Evolutionary conservation across 2,888 invertebrate species (phyloP).

Genomic region (Epirrita christyi): DNA sequence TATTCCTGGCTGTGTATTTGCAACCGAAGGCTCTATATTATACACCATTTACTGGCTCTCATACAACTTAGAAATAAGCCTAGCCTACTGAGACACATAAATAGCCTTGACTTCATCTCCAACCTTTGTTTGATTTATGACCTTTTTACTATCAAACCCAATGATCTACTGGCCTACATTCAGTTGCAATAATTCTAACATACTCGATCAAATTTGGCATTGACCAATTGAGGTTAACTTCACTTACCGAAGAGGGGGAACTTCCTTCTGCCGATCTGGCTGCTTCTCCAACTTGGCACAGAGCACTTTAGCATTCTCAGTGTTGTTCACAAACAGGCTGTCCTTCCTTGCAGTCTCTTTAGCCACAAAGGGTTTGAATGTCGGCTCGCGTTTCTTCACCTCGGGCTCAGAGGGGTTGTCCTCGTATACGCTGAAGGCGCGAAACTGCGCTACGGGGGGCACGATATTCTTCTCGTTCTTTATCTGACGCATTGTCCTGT

Average conservation of each 20-base stretch:
- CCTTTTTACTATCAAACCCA: background rate
- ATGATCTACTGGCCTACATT: conserved; percentile 6
- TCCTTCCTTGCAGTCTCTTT: conserved; percentile 70
- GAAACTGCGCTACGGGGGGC: conserved; percentile 89
- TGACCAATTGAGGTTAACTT: conserved; percentile 20
- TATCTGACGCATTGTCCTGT: conserved; percentile 72
- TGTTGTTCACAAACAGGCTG: conserved; percentile 63
- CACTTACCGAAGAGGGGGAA: conserved; percentile 55
- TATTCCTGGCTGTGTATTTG: background rate
- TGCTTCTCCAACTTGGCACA: conserved; percentile 69
- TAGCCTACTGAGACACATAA: background rate
- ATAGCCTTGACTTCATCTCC: background rate
- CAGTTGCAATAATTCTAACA: background rate
- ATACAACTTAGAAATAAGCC: background rate
- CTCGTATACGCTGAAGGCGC: conserved; percentile 91
- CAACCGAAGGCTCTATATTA: background rate
- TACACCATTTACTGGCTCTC: no score
- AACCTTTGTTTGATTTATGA: background rate
- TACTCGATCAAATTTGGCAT: conserved; percentile 13
- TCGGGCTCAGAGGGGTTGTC: conserved; percentile 82
- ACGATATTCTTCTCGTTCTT: conserved; percentile 81
- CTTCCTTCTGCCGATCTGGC: conserved; percentile 64
- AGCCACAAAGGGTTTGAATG: conserved; percentile 72
- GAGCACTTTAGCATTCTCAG: conserved; percentile 67
- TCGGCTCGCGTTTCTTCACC: conserved; percentile 72